Evolutionary conservation across 2,888 invertebrate genomes (phyloP), one percentile per base, ranked within the genome.

Genomic region (Mystacides longicornis): DNA sequence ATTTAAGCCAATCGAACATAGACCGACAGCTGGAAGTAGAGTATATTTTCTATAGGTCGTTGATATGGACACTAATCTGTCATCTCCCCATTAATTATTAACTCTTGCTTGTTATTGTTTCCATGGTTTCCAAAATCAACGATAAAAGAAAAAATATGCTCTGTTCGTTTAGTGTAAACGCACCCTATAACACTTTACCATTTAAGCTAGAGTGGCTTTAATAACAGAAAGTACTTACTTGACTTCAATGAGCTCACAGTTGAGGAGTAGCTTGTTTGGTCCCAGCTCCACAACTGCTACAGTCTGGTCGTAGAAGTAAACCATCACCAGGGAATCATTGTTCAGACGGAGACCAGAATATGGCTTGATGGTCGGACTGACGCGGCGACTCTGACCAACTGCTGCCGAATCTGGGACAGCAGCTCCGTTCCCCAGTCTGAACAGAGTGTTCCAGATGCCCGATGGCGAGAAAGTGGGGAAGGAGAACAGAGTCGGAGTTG

Each of bases 181-280:
- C n/a, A n/a, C n/a, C n/a, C n/a, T n/a, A n/a, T n/a, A n/a, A n/a
- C n/a, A n/a, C n/a, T n/a, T n/a, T n/a, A n/a, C n/a, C n/a, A n/a
- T n/a, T n/a, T n/a, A n/a, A n/a, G n/a, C n/a, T n/a, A n/a, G n/a
- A n/a, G n/a, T n/a, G n/a, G n/a, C n/a, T n/a, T n/a, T 9, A 50
- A 7, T 33, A 33, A 21, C 18, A 42, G 20, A 52, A 47, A 18
- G 16, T 14, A 56, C 91, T 89, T 73, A 93, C 92, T 85, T 84
- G 63, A 89, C 87, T 79, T 93, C 92, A 67, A 92, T 86, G 64
- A 93, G 79, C 69, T 89, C 87, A 69, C 91, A 91, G 67, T 85
- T 84, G 50, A 86, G 77, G 57, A 89, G 74, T 64, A 85, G 72
- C 68, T 87, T 86, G 59, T 81, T 81, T 4, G 80, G 78, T 3